phyloP scores from a whole-genome alignment of 2,888 invertebrate species.

The Pyrochroa serraticornis region DNA sequence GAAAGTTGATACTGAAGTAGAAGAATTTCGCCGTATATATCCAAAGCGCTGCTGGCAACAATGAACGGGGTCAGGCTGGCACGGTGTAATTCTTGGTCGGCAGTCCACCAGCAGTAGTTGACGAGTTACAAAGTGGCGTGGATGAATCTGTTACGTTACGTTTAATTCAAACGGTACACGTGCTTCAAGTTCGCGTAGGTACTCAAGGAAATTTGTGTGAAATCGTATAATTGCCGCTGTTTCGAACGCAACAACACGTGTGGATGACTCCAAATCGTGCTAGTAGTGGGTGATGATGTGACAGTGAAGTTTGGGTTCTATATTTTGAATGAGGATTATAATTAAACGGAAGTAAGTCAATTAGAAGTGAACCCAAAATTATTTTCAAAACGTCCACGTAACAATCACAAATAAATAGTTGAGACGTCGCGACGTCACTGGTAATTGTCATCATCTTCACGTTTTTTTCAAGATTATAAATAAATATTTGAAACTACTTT shows the following conservation, averaged over 20 bases:
- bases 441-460: no score
- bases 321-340: no score
- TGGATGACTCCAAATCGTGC: no score
- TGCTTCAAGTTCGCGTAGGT: slow-evolving; percentile 11
- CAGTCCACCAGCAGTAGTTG: slow-evolving; percentile 24
- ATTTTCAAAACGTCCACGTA: no score
- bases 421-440: no score
- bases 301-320: no score
- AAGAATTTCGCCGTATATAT: slow-evolving; percentile 40
- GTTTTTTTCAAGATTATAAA: no score
- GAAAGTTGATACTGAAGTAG: slow-evolving; percentile 35
- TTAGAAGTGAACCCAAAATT: no score
- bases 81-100: slow-evolving; percentile 31
- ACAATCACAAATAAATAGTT: no score
- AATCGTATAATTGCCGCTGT: slow-evolving; percentile 1
- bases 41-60: slow-evolving; percentile 38
- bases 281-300: no score
- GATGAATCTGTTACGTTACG: slow-evolving; percentile 24
- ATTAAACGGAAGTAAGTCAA: no score
- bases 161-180: slow-evolving; percentile 17
- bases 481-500: no score
- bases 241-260: not conserved
- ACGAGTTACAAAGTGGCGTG: slow-evolving; percentile 23
- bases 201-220: slow-evolving; percentile 4
- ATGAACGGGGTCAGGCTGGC: slow-evolving; percentile 39